These are phyloP conservation scores for Serinus canaria DNA, from an alignment of 2,113 vertebrate genomes.

Conservation along the genomic window DNA sequence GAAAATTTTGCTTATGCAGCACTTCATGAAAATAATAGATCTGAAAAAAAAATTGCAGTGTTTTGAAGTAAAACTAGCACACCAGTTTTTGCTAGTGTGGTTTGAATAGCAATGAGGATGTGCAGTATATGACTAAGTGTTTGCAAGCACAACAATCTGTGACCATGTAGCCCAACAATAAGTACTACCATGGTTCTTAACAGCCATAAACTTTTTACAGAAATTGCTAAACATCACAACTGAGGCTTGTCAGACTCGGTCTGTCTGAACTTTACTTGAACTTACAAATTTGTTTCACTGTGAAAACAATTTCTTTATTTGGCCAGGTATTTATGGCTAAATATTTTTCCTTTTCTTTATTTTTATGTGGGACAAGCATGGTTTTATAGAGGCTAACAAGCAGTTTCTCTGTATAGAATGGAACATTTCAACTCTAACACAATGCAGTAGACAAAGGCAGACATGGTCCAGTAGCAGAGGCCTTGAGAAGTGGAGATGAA, in stretches of 20 bases:
- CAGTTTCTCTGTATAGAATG: background rate
- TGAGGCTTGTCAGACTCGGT: background rate
- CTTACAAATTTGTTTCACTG: background rate
- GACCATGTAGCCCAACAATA: background rate
- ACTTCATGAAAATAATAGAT: background rate
- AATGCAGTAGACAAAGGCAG: background rate
- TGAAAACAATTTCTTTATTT: background rate
- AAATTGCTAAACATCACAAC: background rate
- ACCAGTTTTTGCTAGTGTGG: background rate
- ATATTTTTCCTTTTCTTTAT: background rate
- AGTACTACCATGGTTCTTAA: background rate
- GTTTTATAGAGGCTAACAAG: background rate
- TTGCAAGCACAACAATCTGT: background rate
- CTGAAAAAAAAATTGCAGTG: background rate
- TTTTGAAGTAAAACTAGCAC: background rate
- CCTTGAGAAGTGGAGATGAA: background rate
- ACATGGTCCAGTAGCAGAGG: background rate
- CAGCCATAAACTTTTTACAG: background rate
- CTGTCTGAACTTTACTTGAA: background rate
- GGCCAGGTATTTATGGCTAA: background rate
- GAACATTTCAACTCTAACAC: background rate
- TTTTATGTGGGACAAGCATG: background rate
- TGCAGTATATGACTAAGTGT: background rate
- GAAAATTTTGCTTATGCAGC: background rate
- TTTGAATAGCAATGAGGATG: background rate